phyloP scores from a whole-genome alignment of 2,888 invertebrate species.

The Eremobia ochroleuca region DNA sequence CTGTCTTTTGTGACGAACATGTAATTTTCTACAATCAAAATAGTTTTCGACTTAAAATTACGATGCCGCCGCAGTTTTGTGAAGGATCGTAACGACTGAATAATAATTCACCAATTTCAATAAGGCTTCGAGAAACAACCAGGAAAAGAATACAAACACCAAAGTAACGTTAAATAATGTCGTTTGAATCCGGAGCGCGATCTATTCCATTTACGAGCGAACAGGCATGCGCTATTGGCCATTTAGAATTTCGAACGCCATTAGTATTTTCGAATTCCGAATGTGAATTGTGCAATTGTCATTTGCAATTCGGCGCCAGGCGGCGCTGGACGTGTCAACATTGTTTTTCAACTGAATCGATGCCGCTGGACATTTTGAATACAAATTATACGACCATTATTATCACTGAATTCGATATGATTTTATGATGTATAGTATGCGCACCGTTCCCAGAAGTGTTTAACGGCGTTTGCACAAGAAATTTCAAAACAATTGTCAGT shows the following conservation, averaged over 20 bases:
- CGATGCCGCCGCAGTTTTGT: slow-evolving; percentile 18
- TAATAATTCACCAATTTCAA: slow-evolving; percentile 49
- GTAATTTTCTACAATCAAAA: slow-evolving; percentile 68
- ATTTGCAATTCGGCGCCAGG: slow-evolving; percentile 87
- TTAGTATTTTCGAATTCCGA: slow-evolving; percentile 84
- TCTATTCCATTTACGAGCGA: slow-evolving; percentile 75
- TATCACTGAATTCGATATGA: slow-evolving; percentile 78
- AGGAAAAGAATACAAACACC: slow-evolving; percentile 59
- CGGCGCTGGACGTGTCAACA: slow-evolving; percentile 83
- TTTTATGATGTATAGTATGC: slow-evolving; percentile 76
- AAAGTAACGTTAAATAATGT: slow-evolving; percentile 68
- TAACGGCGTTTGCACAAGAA: slow-evolving; percentile 83
- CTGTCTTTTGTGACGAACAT: slow-evolving; percentile 71
- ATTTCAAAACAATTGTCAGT: slow-evolving; percentile 82
- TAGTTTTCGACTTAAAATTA: slow-evolving; percentile 48
- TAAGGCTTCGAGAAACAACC: slow-evolving; percentile 45
- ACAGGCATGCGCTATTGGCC: slow-evolving; percentile 79
- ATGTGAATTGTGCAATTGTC: slow-evolving; percentile 84
- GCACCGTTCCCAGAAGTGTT: slow-evolving; percentile 80
- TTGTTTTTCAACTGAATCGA: slow-evolving; percentile 81
- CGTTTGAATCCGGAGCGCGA: slow-evolving; percentile 78
- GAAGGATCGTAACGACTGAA: slow-evolving; percentile 22
- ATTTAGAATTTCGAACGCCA: slow-evolving; percentile 83
- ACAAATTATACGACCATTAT: slow-evolving; percentile 82
- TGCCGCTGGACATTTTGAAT: slow-evolving; percentile 82